phyloP scores from a whole-genome alignment of 92 coral and sea anemone genomes.

The Epizoanthus stellaris region DNA sequence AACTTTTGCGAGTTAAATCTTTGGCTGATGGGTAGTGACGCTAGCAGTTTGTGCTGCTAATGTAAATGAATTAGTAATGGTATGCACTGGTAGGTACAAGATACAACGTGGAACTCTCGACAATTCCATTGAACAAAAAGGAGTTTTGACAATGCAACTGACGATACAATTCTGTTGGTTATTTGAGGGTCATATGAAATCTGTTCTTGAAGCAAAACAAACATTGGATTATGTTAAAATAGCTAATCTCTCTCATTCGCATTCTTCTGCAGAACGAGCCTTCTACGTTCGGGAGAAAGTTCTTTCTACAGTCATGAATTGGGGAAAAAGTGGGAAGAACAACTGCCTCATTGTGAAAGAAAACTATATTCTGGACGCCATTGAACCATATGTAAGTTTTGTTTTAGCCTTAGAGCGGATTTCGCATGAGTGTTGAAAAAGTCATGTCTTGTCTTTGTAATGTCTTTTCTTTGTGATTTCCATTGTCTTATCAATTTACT shows the following conservation, averaged over 20 bases:
- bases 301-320: constrained; percentile 75
- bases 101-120: too few relatives aligned
- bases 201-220: too few relatives aligned
- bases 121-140: not conserved
- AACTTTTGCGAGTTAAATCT: too few relatives aligned
- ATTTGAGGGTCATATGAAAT: too few relatives aligned
- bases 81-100: too few relatives aligned
- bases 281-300: constrained; percentile 92
- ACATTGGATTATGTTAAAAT: not conserved
- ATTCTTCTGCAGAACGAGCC: constrained; percentile 77
- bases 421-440: too few relatives aligned
- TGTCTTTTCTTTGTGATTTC: too few relatives aligned
- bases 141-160: not conserved
- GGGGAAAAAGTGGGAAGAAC: constrained; percentile 74
- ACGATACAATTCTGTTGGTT: not conserved
- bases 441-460: too few relatives aligned
- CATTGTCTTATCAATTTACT: too few relatives aligned
- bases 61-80: too few relatives aligned
- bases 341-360: constrained; percentile 86
- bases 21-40: too few relatives aligned
- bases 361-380: constrained; percentile 80
- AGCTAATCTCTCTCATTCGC: not conserved
- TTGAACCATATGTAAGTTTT: constrained; percentile 78
- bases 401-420: not conserved
- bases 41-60: too few relatives aligned